A percentile compares a stretch with the other conserved stretches of the same genome.
phyloP scores from a whole-genome alignment of 1,140 invertebrate genomes.

The Eurosta solidaginis region DNA sequence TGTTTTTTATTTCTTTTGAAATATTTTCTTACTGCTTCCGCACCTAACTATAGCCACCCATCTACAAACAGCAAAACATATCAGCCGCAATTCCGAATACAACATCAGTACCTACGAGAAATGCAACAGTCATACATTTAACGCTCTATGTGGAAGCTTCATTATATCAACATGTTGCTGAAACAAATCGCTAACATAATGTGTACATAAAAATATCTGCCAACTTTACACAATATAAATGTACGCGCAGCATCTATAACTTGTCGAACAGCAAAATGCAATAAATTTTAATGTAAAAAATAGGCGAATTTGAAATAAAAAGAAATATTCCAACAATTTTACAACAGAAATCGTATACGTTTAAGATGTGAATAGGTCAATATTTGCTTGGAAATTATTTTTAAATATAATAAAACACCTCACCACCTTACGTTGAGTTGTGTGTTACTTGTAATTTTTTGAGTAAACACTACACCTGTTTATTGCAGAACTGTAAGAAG shows the following conservation, averaged over 20 bases:
- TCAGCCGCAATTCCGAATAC: background rate
- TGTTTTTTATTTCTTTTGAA: background rate
- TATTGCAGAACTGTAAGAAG: no score
- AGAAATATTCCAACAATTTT: background rate
- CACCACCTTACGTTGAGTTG: no score
- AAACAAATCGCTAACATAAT: slow-evolving; percentile 6
- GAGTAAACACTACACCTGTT: no score
- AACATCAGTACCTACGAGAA: no score
- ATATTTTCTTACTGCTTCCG: background rate
- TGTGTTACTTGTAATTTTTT: no score
- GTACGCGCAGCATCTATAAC: background rate
- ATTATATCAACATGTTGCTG: slow-evolving; percentile 10
- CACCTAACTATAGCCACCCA: background rate
- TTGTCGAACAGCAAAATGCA: slow-evolving; percentile 23
- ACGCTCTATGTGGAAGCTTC: background rate
- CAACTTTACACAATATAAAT: slow-evolving; percentile 3
- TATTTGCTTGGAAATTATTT: no score
- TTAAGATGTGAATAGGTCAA: no score
- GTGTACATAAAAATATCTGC: background rate
- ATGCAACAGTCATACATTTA: no score
- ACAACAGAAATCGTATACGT: no score
- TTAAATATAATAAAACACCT: no score
- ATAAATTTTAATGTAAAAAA: background rate
- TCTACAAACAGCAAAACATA: background rate
- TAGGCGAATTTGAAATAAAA: background rate